Evolutionary conservation across 2,888 invertebrate genomes (phyloP).

Genomic region (Morpho deidamia): DNA sequence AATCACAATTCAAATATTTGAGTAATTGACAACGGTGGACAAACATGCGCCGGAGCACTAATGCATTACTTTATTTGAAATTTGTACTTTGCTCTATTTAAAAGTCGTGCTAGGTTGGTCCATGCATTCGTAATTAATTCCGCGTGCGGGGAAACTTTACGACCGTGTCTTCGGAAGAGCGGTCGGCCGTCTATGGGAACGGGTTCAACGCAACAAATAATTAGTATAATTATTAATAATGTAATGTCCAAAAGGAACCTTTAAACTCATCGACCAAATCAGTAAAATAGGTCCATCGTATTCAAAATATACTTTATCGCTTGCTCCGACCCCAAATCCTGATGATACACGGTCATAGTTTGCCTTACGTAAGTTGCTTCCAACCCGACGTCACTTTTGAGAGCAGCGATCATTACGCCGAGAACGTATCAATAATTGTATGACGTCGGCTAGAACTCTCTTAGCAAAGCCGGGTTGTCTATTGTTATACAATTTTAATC

Average conservation of each 20-base stretch:
- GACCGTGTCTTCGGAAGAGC: conserved; percentile 10
- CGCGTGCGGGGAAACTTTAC: conserved; percentile 29
- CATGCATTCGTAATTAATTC: conserved; percentile 62
- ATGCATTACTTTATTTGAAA: conserved; percentile 69
- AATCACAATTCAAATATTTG: conserved; percentile 77
- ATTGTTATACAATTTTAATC: conserved; percentile 34
- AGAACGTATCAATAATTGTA: conserved; percentile 10
- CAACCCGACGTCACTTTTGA: conserved; percentile 53
- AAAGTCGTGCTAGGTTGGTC: conserved; percentile 70
- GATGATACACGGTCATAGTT: conserved; percentile 32
- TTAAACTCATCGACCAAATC: conserved; percentile 16
- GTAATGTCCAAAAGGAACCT: conserved; percentile 4
- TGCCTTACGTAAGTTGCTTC: conserved; percentile 34
- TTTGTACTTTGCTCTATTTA: conserved; percentile 74
- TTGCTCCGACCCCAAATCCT: conserved; percentile 32
- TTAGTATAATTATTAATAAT: conserved; percentile 6
- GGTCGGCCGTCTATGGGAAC: neutral
- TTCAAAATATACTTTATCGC: neutral
- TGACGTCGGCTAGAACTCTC: conserved; percentile 37
- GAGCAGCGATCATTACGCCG: conserved; percentile 25
- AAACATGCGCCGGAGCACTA: conserved; percentile 72
- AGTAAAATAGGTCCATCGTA: conserved; percentile 9
- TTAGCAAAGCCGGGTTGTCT: conserved; percentile 50
- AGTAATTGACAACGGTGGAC: conserved; percentile 79
- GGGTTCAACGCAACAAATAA: neutral